Evolutionary conservation across 2,113 vertebrate genomes (phyloP).

Genomic region (Solea solea): DNA sequence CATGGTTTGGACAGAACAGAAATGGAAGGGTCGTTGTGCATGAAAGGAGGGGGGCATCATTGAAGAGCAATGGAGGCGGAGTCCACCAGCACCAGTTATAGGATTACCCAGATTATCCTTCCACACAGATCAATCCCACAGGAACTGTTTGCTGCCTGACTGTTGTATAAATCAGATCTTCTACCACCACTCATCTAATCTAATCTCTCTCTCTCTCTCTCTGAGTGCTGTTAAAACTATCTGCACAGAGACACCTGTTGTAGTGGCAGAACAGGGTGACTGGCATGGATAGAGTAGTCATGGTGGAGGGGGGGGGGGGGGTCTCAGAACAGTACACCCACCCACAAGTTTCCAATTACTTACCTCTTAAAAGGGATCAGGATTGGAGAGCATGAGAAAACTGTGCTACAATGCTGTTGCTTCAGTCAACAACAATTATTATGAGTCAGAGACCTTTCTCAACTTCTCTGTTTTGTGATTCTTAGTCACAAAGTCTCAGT

Average conservation of each 20-base stretch:
- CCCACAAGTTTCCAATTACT: slow-evolving; percentile 51
- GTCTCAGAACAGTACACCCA: slow-evolving; percentile 27
- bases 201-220: slow-evolving; percentile 31
- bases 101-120: slow-evolving; percentile 84
- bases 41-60: slow-evolving; percentile 3
- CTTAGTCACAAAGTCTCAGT: slow-evolving; percentile 6
- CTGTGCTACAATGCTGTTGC: neutral
- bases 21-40: slow-evolving; percentile 29
- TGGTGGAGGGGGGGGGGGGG: neutral
- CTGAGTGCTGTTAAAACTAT: slow-evolving; percentile 57
- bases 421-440: neutral
- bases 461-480: slow-evolving; percentile 2
- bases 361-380: slow-evolving; percentile 41
- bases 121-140: slow-evolving; percentile 72
- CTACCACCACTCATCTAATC: slow-evolving; percentile 46
- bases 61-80: slow-evolving; percentile 65
- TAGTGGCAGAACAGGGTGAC: slow-evolving; percentile 36
- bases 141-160: slow-evolving; percentile 74
- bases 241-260: slow-evolving; percentile 76
- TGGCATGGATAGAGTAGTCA: neutral
- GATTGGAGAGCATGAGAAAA: slow-evolving; percentile 36
- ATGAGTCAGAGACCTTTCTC: slow-evolving; percentile 15
- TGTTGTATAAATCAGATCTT: slow-evolving; percentile 67
- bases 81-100: slow-evolving; percentile 68
- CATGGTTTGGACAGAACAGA: slow-evolving; percentile 21